Base-by-base conservation (phyloP, 1,140 invertebrate species). In the Nymphalis io region DNA sequence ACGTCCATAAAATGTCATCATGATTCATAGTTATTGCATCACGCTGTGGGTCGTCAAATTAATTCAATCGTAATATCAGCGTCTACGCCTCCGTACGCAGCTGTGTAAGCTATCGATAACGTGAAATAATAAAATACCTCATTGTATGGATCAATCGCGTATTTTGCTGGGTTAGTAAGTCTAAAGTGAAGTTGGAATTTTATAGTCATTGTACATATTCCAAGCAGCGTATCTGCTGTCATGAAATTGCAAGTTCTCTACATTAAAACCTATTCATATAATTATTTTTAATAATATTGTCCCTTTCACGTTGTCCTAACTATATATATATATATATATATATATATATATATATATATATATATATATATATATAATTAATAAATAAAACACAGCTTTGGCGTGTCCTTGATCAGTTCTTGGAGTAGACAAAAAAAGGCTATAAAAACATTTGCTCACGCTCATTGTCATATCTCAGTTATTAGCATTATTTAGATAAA, bases 51-150 rank as follows among this genome's bases (percentile, higher is more conserved):
- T 69, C 75, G 75, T 81, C 78, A 78, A 82, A 87, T 83, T 84
- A 81, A 85, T 85, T 80, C 79, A 82, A 84, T 85, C 73, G 80
- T 79, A 74, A 73, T 74, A 80, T 74, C 69, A 68, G 67, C 69
- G 72, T 72, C 70, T 76, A 71, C 70, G 74, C 60, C 70, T 76
- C 40, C 51, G 71, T 70, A 58, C 72, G 74, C 84, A 86, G 84
- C 84, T 88, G 85, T 84, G 79, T 83, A 83, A 85, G 79, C 83
- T 81, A 78, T 84, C 71, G 84, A 85, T 87, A 86, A 75, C 72
- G 68, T 68, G 72, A 69, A 79, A 79, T 79, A 80, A 74, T 73
- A 71, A 69, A 77, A 81, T 81, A 81, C 71, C 67, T 75, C 74
- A 75, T 81, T 79, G 74, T 81, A 76, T 64, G 51, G 13, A 55